Conservation (phyloP, 2,797 vertebrate species). For the Peromyscus attwateri region DNA sequence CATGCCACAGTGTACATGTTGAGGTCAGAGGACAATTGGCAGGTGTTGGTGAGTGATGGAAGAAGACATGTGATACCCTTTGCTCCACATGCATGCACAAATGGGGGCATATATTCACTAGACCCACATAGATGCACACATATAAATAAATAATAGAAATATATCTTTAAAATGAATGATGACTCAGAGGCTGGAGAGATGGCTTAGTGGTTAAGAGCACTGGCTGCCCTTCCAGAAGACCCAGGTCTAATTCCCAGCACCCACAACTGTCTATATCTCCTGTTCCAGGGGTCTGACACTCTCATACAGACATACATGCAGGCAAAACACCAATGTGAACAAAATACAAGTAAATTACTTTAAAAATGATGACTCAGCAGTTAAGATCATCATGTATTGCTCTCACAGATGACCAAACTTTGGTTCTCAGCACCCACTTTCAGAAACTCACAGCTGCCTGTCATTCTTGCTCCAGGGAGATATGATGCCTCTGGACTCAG, state of each 20-base stretch:
- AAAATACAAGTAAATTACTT: background rate
- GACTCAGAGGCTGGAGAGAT: background rate
- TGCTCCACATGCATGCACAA: too few species aligned
- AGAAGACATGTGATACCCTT: background rate
- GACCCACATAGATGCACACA: background rate
- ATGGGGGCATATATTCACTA: background rate
- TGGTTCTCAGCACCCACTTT: background rate
- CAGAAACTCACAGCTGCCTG: background rate
- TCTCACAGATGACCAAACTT: too few species aligned
- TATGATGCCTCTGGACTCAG: background rate
- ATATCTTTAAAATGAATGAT: background rate
- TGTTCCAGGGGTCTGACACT: too few species aligned
- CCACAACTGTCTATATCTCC: too few species aligned
- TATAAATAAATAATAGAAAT: background rate
- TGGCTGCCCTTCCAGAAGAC: too few species aligned
- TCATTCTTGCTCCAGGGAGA: background rate
- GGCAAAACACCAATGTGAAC: too few species aligned
- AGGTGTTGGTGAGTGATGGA: background rate
- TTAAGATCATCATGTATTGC: background rate
- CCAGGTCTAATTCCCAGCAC: too few species aligned
- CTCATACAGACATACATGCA: too few species aligned
- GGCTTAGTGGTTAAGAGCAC: too few species aligned
- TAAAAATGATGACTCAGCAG: background rate
- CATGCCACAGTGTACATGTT: background rate
- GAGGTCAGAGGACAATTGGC: background rate